Evolutionary conservation across 2,888 invertebrate genomes (phyloP), one percentile per base, ranked within the genome.

Genomic region (Gastrophysa polygoni): DNA sequence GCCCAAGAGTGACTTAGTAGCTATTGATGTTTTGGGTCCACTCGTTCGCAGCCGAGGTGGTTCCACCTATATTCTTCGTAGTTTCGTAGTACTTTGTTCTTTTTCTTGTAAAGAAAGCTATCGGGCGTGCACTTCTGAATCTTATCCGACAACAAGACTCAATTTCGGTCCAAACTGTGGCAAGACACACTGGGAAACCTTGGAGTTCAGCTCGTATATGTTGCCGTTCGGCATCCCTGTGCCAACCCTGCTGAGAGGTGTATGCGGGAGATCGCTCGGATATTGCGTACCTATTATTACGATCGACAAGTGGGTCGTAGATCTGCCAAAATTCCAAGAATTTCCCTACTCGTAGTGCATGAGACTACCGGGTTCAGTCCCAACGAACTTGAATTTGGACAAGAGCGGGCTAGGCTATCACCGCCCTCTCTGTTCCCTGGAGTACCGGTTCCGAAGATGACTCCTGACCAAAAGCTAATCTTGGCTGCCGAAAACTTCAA

Each of bases 1-100:
- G 8, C 16, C 46, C 2, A 46, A 18, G 16, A 16, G 16, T 46
- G 46, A 46, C 7, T 17, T 46, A 8, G 18, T 46, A 8, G 46
- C 46, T 46, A 46, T 46, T 16, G 46, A 46, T 16, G 46, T 46
- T 8, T 16, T 46, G 46, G 46, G 46, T 46, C 46, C 46, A 17
- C 16, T 46, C 1, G 46, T 46, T 8, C n/a, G 46, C 16, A 46
- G 46, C 16, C n/a, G 46, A 16, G 46, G 46, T 10, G 46, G 46
- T 8, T n/a, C 7, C 18, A 8, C 46, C 16, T 46, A 46, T 46
- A 46, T 46, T n/a, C 18, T 46, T 46, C 8, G 46, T 46, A 1
- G 46, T 46, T 17, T 46, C 46, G n/a, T 16, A 46, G 18, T 46
- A 46, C 16, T n/a, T 46, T 18, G 8, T 17, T n/a, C 16, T 46